Percentiles rank a stretch among this genome's conserved stretches.
Conservation (phyloP, 1,140 invertebrate species). For the Drosophila azteca region DNA sequence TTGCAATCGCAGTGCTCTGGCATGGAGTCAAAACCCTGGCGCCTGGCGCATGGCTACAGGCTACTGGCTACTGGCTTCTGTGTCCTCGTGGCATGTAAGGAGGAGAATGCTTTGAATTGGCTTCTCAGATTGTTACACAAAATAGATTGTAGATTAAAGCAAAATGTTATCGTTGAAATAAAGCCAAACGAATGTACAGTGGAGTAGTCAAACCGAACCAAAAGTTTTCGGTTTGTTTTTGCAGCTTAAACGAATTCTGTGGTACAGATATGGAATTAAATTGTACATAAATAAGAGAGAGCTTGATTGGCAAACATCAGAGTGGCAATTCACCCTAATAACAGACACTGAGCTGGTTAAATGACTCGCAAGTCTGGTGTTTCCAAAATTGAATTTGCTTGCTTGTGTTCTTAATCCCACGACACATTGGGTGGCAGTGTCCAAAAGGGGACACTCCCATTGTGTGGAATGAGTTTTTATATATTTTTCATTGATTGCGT, state of each 20-base stretch:
- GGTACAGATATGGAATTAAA: not conserved
- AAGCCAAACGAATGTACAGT: conserved; percentile 24
- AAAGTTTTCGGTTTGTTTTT: conserved; percentile 4
- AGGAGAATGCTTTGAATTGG: conserved; percentile 44
- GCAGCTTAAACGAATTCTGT: conserved; percentile 12
- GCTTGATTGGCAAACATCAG: too few relatives aligned
- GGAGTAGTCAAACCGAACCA: conserved; percentile 14
- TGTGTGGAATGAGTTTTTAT: too few relatives aligned
- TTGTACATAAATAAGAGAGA: too few relatives aligned
- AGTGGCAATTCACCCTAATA: too few relatives aligned
- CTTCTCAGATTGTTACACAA: conserved; percentile 51
- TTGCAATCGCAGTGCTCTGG: not conserved
- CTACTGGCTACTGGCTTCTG: conserved; percentile 23
- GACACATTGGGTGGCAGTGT: too few relatives aligned
- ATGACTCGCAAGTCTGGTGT: too few relatives aligned
- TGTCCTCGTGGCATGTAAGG: conserved; percentile 27
- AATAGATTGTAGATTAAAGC: conserved; percentile 50
- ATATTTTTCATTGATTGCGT: too few relatives aligned
- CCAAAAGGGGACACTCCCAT: too few relatives aligned
- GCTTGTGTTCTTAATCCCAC: too few relatives aligned
- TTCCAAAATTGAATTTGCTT: too few relatives aligned
- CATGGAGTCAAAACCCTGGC: conserved; percentile 18
- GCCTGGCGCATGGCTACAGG: too few relatives aligned
- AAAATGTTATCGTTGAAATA: conserved; percentile 41
- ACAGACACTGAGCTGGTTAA: too few relatives aligned